phyloP scores from a whole-genome alignment of 53 echinoderm and acorn worm genomes.

The Crossaster papposus region DNA sequence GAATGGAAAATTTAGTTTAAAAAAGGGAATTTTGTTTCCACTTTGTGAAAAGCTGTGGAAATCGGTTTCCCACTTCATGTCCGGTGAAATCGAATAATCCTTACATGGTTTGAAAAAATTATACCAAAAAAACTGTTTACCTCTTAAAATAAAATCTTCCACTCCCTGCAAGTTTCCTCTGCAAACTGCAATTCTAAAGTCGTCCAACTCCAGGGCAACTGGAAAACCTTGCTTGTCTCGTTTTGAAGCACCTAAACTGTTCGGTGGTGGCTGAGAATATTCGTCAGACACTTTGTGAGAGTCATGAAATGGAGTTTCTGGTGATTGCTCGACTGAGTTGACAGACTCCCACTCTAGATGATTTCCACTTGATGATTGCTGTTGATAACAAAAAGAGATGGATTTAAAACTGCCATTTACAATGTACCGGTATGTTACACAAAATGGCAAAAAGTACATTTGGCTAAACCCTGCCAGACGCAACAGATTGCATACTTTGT shows the following conservation, averaged over 20 bases:
- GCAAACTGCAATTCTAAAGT: conserved; percentile 78
- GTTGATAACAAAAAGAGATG: neutral
- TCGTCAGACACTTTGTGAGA: no score
- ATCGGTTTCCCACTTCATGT: no score
- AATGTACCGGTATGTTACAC: no score
- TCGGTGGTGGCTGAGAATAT: neutral
- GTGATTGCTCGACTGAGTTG: neutral
- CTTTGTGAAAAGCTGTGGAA: no score
- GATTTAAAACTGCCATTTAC: neutral
- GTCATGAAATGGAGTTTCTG: conserved; percentile 1
- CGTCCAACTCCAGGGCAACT: conserved; percentile 72
- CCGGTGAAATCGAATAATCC: no score
- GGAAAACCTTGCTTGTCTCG: conserved; percentile 73
- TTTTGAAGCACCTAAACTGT: neutral
- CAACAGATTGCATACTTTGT: no score
- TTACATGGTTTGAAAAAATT: no score
- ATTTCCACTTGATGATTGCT: neutral
- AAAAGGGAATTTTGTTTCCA: no score
- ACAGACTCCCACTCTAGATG: neutral
- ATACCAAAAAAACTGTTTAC: no score
- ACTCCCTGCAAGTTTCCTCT: conserved; percentile 84
- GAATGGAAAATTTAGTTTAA: no score
- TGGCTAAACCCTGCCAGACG: no score
- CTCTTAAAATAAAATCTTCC: conserved; percentile 70
- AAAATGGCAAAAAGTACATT: no score